Base-by-base conservation (phyloP, 2,888 invertebrate species). In the Ecdyonurus torrentis region DNA sequence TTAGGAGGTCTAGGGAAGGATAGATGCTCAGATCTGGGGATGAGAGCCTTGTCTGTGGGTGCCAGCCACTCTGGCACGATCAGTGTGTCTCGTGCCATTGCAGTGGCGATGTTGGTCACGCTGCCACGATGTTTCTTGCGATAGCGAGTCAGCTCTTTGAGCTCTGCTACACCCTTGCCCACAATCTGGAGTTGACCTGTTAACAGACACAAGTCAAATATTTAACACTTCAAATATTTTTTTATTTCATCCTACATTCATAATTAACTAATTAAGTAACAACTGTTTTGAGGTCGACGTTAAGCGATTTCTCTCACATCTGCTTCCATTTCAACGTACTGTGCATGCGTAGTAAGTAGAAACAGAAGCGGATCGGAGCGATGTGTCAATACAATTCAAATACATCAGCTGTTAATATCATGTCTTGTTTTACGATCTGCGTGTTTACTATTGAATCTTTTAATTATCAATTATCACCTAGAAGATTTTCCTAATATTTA, bases 1-100 rank as follows among this genome's bases (percentile, higher is more conserved):
- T 91, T 91, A 60, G 92, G 92, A 67, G 93, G 93, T 75, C 90
- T 89, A 63, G 93, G 93, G 77, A 91, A 94, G 70, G 88, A 89
- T 68, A 89, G 84, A 72, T 86, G 84, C 69, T 84, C 84, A 52
- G 91, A 90, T 76, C 82, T 82, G 67, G 92, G 92, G 77, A 91
- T 82, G 77, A 84, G 82, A 70, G 84, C 84, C 66, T 83, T 82
- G 67, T 86, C 85, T 65, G 88, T 88, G 64, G 88, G 80, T 67
- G 82, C 77, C 64, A 90, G 79, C 89, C 89, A 90, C 65, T 84
- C 84, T 61, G 84, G 83, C 64, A 80, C 79, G 22, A 78, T 75
- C 63, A 73, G 67, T 37, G 73, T 72, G 60, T 79, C 78, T 70
- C 84, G 82, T 23, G 87, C 87, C 64, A 88, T 75, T 65, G 83